Conservation (phyloP, 2,797 vertebrate species). For the Apogon hyalosoma region DNA sequence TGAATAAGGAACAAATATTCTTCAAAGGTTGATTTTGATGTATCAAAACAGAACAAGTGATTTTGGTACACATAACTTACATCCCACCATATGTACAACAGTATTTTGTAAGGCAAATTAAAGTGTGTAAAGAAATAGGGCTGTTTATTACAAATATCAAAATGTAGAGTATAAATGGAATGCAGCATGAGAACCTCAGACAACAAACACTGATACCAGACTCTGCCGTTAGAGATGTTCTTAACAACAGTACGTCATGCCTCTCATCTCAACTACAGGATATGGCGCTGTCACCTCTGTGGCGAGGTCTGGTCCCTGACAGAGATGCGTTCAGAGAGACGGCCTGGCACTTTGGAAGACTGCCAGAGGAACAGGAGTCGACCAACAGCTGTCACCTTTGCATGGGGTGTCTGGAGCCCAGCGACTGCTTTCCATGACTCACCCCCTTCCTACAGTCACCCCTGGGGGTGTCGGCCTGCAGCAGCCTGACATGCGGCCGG, state of each 20-base stretch:
- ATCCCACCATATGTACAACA: constrained; percentile 65
- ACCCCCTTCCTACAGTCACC: constrained; percentile 80
- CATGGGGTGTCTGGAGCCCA: constrained; percentile 87
- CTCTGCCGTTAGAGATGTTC: neutral
- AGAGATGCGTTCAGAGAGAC: constrained; percentile 22
- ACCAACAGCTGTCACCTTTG: constrained; percentile 91
- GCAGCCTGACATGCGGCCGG: constrained; percentile 73
- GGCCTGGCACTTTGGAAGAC: constrained; percentile 59
- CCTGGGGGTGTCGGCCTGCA: constrained; percentile 78
- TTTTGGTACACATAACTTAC: constrained; percentile 62
- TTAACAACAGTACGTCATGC: constrained; percentile 1
- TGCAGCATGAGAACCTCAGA: constrained; percentile 39
- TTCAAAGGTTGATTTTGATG: neutral
- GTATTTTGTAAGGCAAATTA: constrained; percentile 55
- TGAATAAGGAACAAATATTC: constrained; percentile 12
- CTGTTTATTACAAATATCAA: constrained; percentile 33
- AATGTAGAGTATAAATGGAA: constrained; percentile 46
- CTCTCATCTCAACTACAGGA: neutral
- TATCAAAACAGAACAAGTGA: constrained; percentile 34
- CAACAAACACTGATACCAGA: neutral
- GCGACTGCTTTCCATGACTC: constrained; percentile 85
- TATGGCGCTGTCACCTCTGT: constrained; percentile 12
- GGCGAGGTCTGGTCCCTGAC: constrained; percentile 45
- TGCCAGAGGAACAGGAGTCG: constrained; percentile 18
- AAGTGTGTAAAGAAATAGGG: constrained; percentile 10